Evolutionary conservation across 2,888 invertebrate species (phyloP), one percentile per base, ranked within the genome.

Genomic region (Brachyopa scutellaris): DNA sequence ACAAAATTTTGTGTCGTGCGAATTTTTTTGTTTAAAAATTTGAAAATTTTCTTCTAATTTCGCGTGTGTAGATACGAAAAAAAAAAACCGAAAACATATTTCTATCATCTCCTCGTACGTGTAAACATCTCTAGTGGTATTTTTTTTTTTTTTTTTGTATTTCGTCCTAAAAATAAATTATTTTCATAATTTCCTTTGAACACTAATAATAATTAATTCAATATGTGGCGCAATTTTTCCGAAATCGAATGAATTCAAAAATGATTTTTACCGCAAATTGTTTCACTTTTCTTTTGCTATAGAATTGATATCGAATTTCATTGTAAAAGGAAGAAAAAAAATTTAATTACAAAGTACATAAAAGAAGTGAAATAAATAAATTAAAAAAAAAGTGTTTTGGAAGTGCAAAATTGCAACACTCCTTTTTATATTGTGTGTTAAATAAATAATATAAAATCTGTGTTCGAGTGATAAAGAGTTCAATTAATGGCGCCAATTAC

Each of bases 111-210:
- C 15, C 21, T 19, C 42, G 36, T 62, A 13, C 17, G 53, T 55
- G 38, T 31, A 51, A 59, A 76, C 57, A 42, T 76, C 67, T 45
- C 49, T 67, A 42, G 17, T 57, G 45, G 55, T 70, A 51, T 31
- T 64, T 47, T n/a, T n/a, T n/a, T n/a, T n/a, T n/a, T n/a, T n/a
- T 6, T 26, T 26, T 26, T 26, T 6, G 26, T 26, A 26, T 26
- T 64, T 76, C 49, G 49, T 66, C 57, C 70, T 82, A 82, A 82
- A 82, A 82, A 82, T 82, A 82, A 76, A 70, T 55, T 17, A 61
- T 23, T 47, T 61, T 36, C 9, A 33, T 40, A 40, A 26, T n/a
- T 64, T 55, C 15, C 11, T 55, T 13, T 13, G 36, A 36, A 21
- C 26, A 3, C 36, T 21, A 33, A 17, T 42, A 36, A 21, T 6